phyloP scores from a whole-genome alignment of 2,888 invertebrate species.

The Drosophila prostipennis region DNA sequence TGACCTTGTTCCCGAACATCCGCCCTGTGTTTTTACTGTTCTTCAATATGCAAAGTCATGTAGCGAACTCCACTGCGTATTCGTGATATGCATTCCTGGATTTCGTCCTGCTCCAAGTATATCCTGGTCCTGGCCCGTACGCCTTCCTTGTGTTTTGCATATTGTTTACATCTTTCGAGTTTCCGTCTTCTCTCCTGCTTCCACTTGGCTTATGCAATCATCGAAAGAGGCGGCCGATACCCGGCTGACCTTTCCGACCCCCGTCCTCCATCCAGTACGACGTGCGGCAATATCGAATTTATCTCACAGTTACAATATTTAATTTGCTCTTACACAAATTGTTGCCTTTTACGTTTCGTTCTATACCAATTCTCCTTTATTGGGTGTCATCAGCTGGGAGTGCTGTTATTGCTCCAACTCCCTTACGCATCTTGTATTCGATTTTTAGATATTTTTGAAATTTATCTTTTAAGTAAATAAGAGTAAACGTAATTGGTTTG shows the following conservation, averaged over 20 bases:
- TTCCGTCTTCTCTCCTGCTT: constrained; percentile 8
- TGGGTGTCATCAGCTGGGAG: background rate
- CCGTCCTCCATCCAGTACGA: constrained; percentile 8
- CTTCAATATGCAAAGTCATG: constrained; percentile 50
- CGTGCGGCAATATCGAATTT: constrained; percentile 67
- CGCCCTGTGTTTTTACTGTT: background rate
- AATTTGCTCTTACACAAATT: constrained; percentile 74
- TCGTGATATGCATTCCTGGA: constrained; percentile 56
- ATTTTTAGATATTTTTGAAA: constrained; percentile 36
- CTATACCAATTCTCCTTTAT: constrained; percentile 52
- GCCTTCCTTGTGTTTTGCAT: constrained; percentile 68
- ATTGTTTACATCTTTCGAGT: constrained; percentile 66
- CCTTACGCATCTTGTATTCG: constrained; percentile 26
- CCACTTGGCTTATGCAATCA: constrained; percentile 3
- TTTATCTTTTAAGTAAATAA: constrained; percentile 38
- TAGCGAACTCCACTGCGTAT: constrained; percentile 51
- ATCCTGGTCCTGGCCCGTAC: constrained; percentile 7
- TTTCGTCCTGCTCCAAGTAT: no score
- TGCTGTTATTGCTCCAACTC: background rate
- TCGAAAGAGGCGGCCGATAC: constrained; percentile 1
- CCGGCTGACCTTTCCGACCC: constrained; percentile 15
- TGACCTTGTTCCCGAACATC: constrained; percentile 59
- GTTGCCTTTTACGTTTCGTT: constrained; percentile 60
- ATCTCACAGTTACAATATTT: constrained; percentile 75
- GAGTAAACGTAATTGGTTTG: background rate